Base-by-base conservation (phyloP, 1,140 invertebrate species). In the Triops longicaudatus region DNA sequence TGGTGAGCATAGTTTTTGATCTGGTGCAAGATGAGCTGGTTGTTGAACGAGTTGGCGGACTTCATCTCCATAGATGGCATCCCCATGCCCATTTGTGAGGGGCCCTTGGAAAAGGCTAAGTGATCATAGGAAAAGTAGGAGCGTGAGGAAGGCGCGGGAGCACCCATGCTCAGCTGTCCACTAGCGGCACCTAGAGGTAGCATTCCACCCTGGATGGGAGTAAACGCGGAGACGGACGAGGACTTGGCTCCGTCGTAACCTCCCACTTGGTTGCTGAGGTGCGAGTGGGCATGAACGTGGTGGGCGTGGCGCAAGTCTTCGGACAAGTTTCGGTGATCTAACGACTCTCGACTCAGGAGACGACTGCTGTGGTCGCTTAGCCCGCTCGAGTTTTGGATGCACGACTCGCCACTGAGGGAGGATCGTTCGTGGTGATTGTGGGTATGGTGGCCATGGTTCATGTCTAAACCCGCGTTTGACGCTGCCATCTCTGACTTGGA, bases 1-100 rank as follows among this genome's bases (percentile, higher is more conserved):
- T 96, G 94, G 83, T 96, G 94, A 78, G 95, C 94, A 86, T 97
- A 98, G 84, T 97, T 98, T 81, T 96, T 89, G 81, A 98, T 98
- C 85, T 98, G 95, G 85, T 98, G 95, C 76, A 98, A 87, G 82
- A 98, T 96, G 81, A 98, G 88, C 83, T 97, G 95, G 84, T 97
- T 97, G 84, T 96, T 97, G 78, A 84, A 82, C 90, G 87, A 83
- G 71, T 84, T 84, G 78, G 85, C 83, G n/a, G 83, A 83, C 81
- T 86, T 86, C 80, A 85, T 83, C 37, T 85, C 84, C 84, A 86
- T 85, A 17, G 78, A 78, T 78, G 72, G 73, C 80, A 79, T 78
- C 31, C 74, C 50, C 28, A 78, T 74, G n/a, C 78, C 78, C 76
- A 81, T 77, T 10, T 81, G 83, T 76, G 80, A 79, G 22, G 79